Percentiles rank a stretch among this genome's conserved stretches.
phyloP scores from a whole-genome alignment of 2,113 vertebrate species.

The Microtus pennsylvanicus region DNA sequence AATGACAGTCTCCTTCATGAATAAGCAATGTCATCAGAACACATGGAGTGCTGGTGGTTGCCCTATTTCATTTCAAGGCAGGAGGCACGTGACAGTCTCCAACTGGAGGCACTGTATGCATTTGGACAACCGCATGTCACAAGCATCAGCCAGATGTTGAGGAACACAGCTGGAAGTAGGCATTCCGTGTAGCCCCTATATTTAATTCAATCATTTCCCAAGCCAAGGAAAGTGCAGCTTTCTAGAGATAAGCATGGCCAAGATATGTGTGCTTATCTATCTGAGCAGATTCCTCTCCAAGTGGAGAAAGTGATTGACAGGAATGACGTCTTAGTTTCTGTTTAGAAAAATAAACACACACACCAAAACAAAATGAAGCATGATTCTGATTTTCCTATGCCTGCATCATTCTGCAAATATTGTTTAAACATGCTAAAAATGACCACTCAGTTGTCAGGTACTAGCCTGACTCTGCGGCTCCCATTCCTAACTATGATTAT shows the following conservation, averaged over 20 bases:
- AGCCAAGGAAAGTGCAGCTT: background rate
- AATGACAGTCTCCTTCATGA: background rate
- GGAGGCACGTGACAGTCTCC: background rate
- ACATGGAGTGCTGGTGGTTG: background rate
- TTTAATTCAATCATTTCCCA: background rate
- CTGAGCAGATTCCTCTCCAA: background rate
- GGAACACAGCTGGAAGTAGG: background rate
- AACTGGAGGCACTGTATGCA: background rate
- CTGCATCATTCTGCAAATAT: background rate
- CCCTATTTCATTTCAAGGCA: background rate
- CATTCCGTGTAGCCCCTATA: background rate
- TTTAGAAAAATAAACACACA: background rate
- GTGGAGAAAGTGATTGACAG: background rate
- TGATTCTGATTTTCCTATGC: background rate
- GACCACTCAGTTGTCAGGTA: background rate
- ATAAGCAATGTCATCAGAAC: background rate
- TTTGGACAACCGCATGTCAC: background rate
- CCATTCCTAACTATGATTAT: fast-evolving
- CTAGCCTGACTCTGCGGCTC: background rate
- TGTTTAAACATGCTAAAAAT: background rate
- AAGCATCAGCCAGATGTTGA: background rate
- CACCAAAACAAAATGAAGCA: background rate
- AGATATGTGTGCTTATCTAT: background rate
- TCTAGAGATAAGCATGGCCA: background rate
- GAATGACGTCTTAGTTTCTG: background rate